Base-by-base conservation (phyloP, 2,797 vertebrate species). In the Parambassis ranga region DNA sequence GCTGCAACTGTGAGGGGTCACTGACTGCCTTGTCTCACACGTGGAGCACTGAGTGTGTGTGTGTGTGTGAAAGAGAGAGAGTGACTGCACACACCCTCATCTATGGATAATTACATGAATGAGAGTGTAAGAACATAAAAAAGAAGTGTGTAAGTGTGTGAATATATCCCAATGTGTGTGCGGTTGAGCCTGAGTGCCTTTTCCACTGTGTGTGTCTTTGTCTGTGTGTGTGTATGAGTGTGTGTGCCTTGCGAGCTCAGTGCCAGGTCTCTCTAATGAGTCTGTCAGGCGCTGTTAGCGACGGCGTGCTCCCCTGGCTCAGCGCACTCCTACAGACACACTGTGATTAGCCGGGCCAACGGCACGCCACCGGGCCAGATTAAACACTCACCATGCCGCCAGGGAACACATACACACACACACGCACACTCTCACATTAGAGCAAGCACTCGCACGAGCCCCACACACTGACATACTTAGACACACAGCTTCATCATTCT, bases 331-430 rank as follows among this genome's bases (percentile, higher is more conserved):
- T 84, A 84, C 84, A 90, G 88, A 90, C 90, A 90, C 85, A 78
- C 86, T 90, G 89, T 91, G 90, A 92, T 92, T 92, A 92, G 90
- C 90, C 69, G 80, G 90, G 89, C 90, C 90, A 92, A 91, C 89
- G 85, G 89, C 88, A 88, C 85, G 73, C 91, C 90, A 90, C 84
- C 82, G 84, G 89, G 90, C 90, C 88, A 91, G 91, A 92, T 92
- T 92, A 92, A 88, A 89, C 84, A 88, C 88, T 87, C 89, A 85
- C 85, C 81, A 87, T 44, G 60, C 87, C 81, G 69, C 84, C 82
- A 87, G 84, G 85, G 84, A 86, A 82, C 80, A 79, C 79, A 83
- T 79, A 84, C 82, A 82, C 59, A 65, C 60, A 58, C 41, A 50
- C 50, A 48, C 53, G 56, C 60, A 38, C 35, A 20, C 6, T 38